phyloP scores from a whole-genome alignment of 1,140 invertebrate species.

The Ptiloglossa arizonensis region DNA sequence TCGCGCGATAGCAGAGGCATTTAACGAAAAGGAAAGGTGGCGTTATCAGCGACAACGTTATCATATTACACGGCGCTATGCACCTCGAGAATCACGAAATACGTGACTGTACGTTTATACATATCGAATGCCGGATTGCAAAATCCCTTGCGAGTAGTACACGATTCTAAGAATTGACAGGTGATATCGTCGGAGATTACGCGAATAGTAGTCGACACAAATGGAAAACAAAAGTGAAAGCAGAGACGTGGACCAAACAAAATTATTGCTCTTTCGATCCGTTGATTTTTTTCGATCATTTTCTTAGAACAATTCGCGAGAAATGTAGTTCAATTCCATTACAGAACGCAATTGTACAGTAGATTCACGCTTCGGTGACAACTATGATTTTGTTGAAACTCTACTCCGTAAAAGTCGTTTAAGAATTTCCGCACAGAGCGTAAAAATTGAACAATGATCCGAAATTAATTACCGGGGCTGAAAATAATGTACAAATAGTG shows the following conservation, averaged over 20 bases:
- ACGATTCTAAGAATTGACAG: constrained; percentile 29
- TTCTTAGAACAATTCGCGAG: too few species aligned
- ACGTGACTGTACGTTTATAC: constrained; percentile 31
- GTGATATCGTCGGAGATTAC: background rate
- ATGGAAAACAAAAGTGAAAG: background rate
- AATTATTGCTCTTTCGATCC: too few species aligned
- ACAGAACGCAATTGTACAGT: too few species aligned
- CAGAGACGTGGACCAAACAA: too few species aligned
- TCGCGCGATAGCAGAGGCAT: constrained; percentile 9
- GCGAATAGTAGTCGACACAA: background rate
- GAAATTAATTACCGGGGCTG: background rate
- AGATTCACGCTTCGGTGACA: too few species aligned
- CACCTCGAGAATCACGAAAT: constrained; percentile 29
- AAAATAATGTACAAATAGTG: background rate
- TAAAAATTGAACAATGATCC: background rate
- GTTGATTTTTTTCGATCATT: too few species aligned
- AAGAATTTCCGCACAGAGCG: too few species aligned
- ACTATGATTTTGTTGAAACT: too few species aligned
- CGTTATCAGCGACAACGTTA: constrained; percentile 47
- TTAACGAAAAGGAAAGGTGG: constrained; percentile 39
- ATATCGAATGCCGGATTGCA: constrained; percentile 14
- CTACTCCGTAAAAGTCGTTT: too few species aligned
- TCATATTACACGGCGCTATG: constrained; percentile 32
- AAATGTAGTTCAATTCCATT: too few species aligned
- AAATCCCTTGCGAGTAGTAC: background rate